These are phyloP conservation scores for Xanthorhoe spadicearia DNA, from an alignment of 2,888 invertebrate species.

Conservation along the genomic window DNA sequence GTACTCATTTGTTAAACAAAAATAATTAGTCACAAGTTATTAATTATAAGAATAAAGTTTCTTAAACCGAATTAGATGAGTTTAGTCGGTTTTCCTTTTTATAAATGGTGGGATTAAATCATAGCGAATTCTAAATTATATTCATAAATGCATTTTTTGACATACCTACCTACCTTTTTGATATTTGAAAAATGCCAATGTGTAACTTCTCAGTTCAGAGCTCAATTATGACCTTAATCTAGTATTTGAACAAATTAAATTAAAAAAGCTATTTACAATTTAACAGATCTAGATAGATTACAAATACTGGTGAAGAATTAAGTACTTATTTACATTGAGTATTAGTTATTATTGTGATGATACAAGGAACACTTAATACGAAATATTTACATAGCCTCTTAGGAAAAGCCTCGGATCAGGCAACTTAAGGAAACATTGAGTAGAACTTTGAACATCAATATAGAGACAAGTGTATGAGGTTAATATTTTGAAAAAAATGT, in stretches of 20 bases:
- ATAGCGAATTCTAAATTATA: not conserved
- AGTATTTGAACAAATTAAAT: not conserved
- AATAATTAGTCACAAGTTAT: not conserved
- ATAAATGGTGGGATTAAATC: not conserved
- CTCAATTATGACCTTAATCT: not conserved
- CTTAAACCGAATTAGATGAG: too few species aligned
- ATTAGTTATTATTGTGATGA: slow-evolving; percentile 39
- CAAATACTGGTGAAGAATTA: slow-evolving; percentile 59
- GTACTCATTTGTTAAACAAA: slow-evolving; percentile 6
- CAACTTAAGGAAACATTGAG: slow-evolving; percentile 1
- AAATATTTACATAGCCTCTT: slow-evolving; percentile 59
- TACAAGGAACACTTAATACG: slow-evolving; percentile 15
- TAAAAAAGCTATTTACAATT: slow-evolving; percentile 49
- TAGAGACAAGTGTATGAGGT: too few species aligned
- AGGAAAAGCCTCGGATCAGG: slow-evolving; percentile 28
- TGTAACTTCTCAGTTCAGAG: not conserved
- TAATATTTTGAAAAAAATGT: not conserved
- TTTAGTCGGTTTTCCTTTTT: not conserved
- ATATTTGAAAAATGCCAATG: not conserved
- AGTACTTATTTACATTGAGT: slow-evolving; percentile 52
- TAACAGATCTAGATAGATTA: slow-evolving; percentile 43
- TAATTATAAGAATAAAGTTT: not conserved
- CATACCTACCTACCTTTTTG: too few species aligned
- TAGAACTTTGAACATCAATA: too few species aligned
- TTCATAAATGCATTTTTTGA: slow-evolving; percentile 10